Percentiles rank a stretch among this genome's conserved stretches.
These are phyloP conservation scores for Gyps fulvus DNA, from an alignment of 2,113 vertebrate genomes.

Conservation along the genomic window DNA sequence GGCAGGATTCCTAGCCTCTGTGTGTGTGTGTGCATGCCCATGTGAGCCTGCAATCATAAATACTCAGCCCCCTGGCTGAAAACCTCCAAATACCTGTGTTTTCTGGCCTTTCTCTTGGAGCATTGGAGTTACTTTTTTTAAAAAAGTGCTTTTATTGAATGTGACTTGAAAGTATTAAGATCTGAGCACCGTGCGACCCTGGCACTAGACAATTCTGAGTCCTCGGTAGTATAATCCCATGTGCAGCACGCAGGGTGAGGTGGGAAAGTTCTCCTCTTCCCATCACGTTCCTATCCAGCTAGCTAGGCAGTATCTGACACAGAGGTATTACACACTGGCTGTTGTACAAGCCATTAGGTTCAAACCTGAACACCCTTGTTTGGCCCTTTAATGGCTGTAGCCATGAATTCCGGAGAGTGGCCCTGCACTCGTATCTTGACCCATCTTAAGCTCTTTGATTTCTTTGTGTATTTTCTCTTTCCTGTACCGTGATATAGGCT, in stretches of 20 bases:
- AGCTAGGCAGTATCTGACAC: not conserved
- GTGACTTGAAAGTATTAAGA: not conserved
- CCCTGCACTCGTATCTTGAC: not conserved
- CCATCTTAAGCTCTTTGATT: not conserved
- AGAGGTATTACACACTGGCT: not conserved
- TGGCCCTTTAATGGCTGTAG: not conserved
- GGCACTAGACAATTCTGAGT: not conserved
- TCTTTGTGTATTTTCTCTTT: not conserved
- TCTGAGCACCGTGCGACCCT: not conserved
- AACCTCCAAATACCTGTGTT: not conserved
- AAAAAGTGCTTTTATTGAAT: not conserved
- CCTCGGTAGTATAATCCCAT: rapidly evolving
- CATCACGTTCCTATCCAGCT: rapidly evolving
- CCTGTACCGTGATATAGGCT: not conserved
- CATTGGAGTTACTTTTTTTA: too few species aligned
- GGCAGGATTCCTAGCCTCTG: not conserved
- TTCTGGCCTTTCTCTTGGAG: not conserved
- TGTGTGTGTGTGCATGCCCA: too few species aligned
- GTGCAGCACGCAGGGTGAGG: not conserved
- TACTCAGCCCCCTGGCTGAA: not conserved
- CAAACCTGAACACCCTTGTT: not conserved
- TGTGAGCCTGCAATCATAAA: not conserved
- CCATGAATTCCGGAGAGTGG: not conserved
- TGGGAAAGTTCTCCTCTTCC: not conserved
- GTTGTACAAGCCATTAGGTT: not conserved